Percentiles rank a stretch among this genome's conserved stretches.
Evolutionary conservation across 1,140 invertebrate species (phyloP).

Genomic region (Rhizoglyphus robini): DNA sequence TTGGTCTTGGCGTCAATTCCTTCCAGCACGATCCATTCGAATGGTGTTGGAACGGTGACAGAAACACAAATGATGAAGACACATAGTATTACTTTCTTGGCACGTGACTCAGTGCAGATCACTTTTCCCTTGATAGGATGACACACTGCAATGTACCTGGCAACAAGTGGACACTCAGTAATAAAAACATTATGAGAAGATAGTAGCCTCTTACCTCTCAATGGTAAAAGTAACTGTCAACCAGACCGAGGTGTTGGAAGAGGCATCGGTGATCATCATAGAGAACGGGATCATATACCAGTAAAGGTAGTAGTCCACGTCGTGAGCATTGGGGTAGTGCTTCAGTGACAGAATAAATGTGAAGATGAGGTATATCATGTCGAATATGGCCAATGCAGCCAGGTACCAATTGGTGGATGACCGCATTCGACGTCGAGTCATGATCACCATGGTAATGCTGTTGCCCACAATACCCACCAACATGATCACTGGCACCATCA

Average conservation of each 20-base stretch:
- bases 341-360: slow-evolving; percentile 48
- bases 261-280: slow-evolving; percentile 47
- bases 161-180: neutral
- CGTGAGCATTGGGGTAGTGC: slow-evolving; percentile 43
- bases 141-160: slow-evolving; percentile 52
- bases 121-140: slow-evolving; percentile 57
- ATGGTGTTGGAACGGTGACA: slow-evolving; percentile 46
- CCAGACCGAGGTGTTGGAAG: slow-evolving; percentile 57
- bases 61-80: slow-evolving; percentile 50
- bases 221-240: slow-evolving; percentile 61
- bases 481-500: slow-evolving; percentile 52
- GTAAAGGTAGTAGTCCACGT: slow-evolving; percentile 38
- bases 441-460: slow-evolving; percentile 52
- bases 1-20: slow-evolving; percentile 28
- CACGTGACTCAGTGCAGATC: slow-evolving; percentile 47
- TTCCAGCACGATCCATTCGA: slow-evolving; percentile 41
- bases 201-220: no score
- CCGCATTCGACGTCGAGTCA: slow-evolving; percentile 55
- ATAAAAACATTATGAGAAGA: neutral
- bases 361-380: slow-evolving; percentile 52
- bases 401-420: slow-evolving; percentile 58
- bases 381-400: slow-evolving; percentile 54
- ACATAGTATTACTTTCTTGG: slow-evolving; percentile 42
- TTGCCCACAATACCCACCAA: slow-evolving; percentile 55
- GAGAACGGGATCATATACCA: slow-evolving; percentile 40